These are phyloP conservation scores for Scelioninae gen. 1 DNA, from an alignment of 2,888 invertebrate species.

Conservation along the genomic window DNA sequence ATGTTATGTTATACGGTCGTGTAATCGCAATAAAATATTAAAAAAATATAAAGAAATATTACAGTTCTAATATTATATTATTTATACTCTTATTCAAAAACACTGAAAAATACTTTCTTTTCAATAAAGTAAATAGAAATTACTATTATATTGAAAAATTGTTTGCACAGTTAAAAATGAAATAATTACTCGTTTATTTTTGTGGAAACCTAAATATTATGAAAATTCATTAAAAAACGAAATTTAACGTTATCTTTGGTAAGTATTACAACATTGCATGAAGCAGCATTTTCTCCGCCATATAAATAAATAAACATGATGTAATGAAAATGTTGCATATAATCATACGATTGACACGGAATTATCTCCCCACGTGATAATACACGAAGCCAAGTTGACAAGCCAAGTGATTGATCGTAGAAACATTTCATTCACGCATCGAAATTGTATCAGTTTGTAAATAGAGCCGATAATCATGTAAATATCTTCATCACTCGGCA, in stretches of 20 bases:
- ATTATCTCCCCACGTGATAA: conserved; percentile 30
- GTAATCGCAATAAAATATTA: too few species aligned
- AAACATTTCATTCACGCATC: conserved; percentile 50
- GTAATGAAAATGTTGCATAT: conserved; percentile 36
- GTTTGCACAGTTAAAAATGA: too few species aligned
- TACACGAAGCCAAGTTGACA: conserved; percentile 9
- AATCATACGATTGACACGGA: conserved; percentile 42
- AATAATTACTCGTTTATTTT: too few species aligned
- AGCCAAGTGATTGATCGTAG: conserved; percentile 48
- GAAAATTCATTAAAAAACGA: not conserved
- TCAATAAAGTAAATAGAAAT: too few species aligned
- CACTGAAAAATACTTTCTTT: too few species aligned
- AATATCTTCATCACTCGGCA: conserved; percentile 20
- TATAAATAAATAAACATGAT: conserved; percentile 53
- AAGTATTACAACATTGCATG: conserved; percentile 4
- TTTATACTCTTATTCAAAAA: too few species aligned
- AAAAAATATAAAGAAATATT: too few species aligned
- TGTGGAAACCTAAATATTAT: too few species aligned
- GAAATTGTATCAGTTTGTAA: conserved; percentile 56
- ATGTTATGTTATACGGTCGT: too few species aligned
- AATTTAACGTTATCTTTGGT: not conserved
- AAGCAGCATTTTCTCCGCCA: not conserved
- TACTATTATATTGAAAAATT: too few species aligned
- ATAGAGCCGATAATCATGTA: conserved; percentile 47
- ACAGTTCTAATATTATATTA: too few species aligned